phyloP scores from a whole-genome alignment of 2,113 vertebrate genomes.

The Tachycineta bicolor region DNA sequence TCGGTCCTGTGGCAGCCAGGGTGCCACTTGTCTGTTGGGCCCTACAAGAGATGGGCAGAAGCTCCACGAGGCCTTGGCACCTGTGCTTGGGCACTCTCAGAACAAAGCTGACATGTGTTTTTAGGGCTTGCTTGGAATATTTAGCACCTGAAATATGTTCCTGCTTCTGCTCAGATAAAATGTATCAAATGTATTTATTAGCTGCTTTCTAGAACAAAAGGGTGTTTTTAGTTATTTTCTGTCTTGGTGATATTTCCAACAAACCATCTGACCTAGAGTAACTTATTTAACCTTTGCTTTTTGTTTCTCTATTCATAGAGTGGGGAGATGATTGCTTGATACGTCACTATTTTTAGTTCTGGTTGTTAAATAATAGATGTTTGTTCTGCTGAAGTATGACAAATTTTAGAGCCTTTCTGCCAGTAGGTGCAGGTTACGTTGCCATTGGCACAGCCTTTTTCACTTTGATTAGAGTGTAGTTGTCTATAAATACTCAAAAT shows the following conservation, averaged over 20 bases:
- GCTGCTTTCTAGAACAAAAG: background rate
- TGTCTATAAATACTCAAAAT: background rate
- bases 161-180: background rate
- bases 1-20: rapidly evolving
- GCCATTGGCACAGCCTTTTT: background rate
- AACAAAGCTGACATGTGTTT: background rate
- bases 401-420: background rate
- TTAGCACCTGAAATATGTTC: background rate
- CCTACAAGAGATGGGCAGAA: background rate
- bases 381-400: constrained; percentile 27
- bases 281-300: constrained; percentile 4
- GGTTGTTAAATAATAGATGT: constrained; percentile 48
- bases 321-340: constrained; percentile 3
- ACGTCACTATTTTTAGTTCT: constrained; percentile 28
- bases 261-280: background rate
- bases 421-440: background rate
- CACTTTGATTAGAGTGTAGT: background rate
- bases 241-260: background rate
- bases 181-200: background rate
- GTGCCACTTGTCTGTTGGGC: background rate
- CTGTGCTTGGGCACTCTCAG: background rate
- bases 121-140: background rate
- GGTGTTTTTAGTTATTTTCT: background rate
- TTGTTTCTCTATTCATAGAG: background rate
- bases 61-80: background rate